phyloP scores from a whole-genome alignment of 2,113 vertebrate genomes.

The Poecile atricapillus region DNA sequence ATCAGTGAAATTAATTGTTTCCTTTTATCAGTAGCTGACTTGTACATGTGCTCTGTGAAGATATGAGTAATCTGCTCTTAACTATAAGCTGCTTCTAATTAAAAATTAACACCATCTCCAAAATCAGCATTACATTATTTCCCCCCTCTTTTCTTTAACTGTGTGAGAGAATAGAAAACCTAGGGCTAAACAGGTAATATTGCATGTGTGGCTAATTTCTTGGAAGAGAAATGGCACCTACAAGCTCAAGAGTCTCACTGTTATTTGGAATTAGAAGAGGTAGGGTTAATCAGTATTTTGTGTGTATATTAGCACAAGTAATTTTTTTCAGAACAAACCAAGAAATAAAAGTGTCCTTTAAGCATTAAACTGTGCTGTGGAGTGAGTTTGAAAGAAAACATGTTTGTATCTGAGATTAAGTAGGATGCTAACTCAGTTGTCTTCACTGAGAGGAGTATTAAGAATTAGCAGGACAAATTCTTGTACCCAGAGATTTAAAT shows the following conservation, averaged over 20 bases:
- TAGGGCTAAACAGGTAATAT: neutral
- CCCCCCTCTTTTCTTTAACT: neutral
- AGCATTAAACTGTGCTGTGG: neutral
- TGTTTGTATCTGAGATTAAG: neutral
- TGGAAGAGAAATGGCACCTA: neutral
- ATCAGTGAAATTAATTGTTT: neutral
- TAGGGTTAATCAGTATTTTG: neutral
- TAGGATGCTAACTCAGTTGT: neutral
- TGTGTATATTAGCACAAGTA: neutral
- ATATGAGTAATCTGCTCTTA: neutral
- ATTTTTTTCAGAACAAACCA: neutral
- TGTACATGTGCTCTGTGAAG: neutral
- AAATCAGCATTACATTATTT: neutral
- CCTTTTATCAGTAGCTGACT: neutral
- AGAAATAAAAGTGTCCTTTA: neutral
- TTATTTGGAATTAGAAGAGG: neutral
- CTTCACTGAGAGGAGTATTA: neutral
- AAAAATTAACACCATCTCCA: neutral
- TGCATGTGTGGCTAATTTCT: neutral
- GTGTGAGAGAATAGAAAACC: neutral
- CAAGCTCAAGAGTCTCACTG: neutral
- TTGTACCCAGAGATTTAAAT: neutral
- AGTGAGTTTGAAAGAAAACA: neutral
- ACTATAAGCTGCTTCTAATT: neutral
- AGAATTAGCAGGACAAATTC: neutral